Conservation (phyloP, 2,888 invertebrate species). For the Selenia dentaria region DNA sequence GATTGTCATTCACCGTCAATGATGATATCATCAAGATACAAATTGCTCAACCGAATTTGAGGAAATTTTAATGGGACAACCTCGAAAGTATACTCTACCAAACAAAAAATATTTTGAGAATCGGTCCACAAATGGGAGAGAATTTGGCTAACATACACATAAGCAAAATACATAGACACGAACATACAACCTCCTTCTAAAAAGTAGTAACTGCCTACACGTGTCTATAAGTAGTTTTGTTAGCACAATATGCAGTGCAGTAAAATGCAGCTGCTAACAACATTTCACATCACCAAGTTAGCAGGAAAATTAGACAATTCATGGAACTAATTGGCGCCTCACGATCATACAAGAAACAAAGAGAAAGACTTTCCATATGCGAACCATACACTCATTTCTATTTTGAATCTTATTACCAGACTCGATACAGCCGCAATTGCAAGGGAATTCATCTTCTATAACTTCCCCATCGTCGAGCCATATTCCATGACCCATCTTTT, state of each 20-base stretch:
- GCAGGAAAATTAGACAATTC: slow-evolving; percentile 25
- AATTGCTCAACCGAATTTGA: too few species aligned
- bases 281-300: slow-evolving; percentile 14
- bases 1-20: too few species aligned
- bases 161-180: too few species aligned
- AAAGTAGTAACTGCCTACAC: too few species aligned
- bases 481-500: neutral
- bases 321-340: slow-evolving; percentile 26
- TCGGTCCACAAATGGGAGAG: too few species aligned
- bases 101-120: too few species aligned
- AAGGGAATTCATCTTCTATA: neutral
- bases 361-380: neutral
- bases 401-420: neutral
- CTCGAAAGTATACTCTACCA: too few species aligned
- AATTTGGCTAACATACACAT: too few species aligned
- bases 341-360: slow-evolving; percentile 14
- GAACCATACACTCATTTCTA: neutral
- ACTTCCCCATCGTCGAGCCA: neutral
- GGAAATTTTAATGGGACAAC: too few species aligned
- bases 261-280: slow-evolving; percentile 8
- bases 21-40: too few species aligned
- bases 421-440: neutral
- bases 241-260: neutral
- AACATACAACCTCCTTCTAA: too few species aligned
- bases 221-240: neutral